Percentiles rank a stretch among this genome's conserved stretches.
Evolutionary conservation across 2,113 vertebrate species (phyloP).

Genomic region (Rhagologus leucostigma): DNA sequence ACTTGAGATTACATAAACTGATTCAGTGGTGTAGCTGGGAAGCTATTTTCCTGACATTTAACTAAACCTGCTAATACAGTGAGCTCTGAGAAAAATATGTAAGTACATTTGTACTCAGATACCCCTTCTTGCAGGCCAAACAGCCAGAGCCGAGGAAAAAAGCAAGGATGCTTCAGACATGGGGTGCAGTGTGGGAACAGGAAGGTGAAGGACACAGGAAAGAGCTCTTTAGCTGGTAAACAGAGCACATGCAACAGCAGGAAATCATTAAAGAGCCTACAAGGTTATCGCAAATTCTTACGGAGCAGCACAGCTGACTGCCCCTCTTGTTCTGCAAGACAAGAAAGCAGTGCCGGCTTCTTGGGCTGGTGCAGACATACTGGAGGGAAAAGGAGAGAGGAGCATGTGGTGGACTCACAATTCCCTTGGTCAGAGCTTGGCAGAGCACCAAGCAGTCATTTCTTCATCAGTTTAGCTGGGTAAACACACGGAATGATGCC

Average conservation of each 20-base stretch:
- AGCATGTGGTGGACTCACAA: fast-evolving
- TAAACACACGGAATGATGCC: not conserved
- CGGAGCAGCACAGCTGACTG: not conserved
- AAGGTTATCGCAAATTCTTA: conserved; percentile 20
- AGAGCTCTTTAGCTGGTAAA: conserved; percentile 39
- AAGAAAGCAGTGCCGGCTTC: not conserved
- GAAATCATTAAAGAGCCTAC: conserved; percentile 5
- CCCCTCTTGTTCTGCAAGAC: not conserved
- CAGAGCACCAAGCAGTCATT: not conserved
- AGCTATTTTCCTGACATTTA: not conserved
- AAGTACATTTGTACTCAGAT: not conserved
- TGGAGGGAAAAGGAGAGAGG: not conserved
- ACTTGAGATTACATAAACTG: not conserved
- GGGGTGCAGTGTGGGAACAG: conserved; percentile 9
- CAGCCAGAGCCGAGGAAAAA: not conserved
- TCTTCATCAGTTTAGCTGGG: not conserved
- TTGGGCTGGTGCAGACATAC: not conserved
- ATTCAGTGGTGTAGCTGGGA: not conserved
- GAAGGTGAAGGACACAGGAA: conserved; percentile 33
- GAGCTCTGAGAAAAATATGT: not conserved
- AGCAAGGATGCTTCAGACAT: not conserved
- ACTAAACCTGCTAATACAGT: not conserved
- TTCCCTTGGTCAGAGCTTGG: not conserved
- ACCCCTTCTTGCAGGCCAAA: not conserved
- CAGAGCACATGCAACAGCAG: conserved; percentile 15